Conservation (phyloP, 2,113 vertebrate species). For the Apus apus region DNA sequence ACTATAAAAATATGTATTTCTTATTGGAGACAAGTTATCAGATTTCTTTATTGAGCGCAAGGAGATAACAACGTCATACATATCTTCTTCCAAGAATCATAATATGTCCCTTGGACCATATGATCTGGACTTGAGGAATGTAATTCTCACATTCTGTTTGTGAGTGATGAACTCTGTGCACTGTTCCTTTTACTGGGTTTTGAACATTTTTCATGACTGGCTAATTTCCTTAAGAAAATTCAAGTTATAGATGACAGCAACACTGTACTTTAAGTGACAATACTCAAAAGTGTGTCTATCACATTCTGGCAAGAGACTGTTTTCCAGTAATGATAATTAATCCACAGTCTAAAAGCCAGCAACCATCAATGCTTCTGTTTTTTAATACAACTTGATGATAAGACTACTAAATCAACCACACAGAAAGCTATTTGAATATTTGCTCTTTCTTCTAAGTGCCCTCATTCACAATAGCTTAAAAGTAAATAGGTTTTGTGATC, state of each 20-base stretch:
- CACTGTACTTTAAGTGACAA: background rate
- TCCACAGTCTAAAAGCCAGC: background rate
- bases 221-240: background rate
- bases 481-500: background rate
- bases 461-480: accelerated
- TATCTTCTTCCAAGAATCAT: background rate
- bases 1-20: background rate
- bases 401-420: background rate
- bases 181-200: background rate
- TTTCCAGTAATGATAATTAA: background rate
- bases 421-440: background rate
- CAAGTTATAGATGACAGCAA: background rate
- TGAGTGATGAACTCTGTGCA: background rate
- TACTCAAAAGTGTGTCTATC: background rate
- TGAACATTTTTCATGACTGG: background rate
- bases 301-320: background rate
- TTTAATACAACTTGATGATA: background rate
- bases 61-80: background rate
- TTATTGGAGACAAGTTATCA: too few species aligned
- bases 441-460: background rate
- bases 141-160: background rate
- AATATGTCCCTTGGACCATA: background rate
- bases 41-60: background rate
- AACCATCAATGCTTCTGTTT: background rate
- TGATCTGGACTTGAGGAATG: background rate